These are phyloP conservation scores for Uromys caudimaculatus DNA, from an alignment of 2,797 vertebrate genomes.

Conservation along the genomic window DNA sequence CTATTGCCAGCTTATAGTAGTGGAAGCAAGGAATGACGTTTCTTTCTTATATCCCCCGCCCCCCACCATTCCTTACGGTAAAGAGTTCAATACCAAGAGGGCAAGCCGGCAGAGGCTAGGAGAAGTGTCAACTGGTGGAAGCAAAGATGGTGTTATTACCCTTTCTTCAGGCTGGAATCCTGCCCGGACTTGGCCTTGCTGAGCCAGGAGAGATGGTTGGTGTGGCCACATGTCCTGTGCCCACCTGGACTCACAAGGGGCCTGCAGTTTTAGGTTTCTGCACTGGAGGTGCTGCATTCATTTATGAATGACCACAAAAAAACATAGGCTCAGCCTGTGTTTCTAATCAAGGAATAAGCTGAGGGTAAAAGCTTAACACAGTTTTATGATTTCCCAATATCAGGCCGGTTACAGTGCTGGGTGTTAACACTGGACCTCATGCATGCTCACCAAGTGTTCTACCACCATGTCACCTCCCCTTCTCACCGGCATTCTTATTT, in stretches of 20 bases:
- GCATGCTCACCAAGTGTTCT: not conserved
- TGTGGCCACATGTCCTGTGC: accelerated
- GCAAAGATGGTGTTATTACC: not conserved
- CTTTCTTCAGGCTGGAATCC: not conserved
- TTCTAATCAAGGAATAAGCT: not conserved
- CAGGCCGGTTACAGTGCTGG: not conserved
- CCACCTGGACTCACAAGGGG: not conserved
- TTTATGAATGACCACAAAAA: not conserved
- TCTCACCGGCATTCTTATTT: not conserved
- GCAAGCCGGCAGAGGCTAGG: not conserved
- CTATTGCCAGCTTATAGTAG: accelerated
- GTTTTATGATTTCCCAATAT: not conserved
- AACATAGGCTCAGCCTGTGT: not conserved
- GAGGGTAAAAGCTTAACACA: not conserved
- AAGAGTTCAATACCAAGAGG: not conserved
- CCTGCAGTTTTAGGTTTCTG: not conserved
- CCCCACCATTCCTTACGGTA: accelerated
- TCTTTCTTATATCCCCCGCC: not conserved
- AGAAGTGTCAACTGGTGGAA: not conserved
- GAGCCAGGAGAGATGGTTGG: not conserved
- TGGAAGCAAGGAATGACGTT: accelerated
- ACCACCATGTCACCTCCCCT: no score
- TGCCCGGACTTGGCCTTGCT: accelerated
- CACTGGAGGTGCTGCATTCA: not conserved
- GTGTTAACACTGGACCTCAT: not conserved